Evolutionary conservation across 2,888 invertebrate species (phyloP), one percentile per base, ranked within the genome.

Genomic region (Dione juno): DNA sequence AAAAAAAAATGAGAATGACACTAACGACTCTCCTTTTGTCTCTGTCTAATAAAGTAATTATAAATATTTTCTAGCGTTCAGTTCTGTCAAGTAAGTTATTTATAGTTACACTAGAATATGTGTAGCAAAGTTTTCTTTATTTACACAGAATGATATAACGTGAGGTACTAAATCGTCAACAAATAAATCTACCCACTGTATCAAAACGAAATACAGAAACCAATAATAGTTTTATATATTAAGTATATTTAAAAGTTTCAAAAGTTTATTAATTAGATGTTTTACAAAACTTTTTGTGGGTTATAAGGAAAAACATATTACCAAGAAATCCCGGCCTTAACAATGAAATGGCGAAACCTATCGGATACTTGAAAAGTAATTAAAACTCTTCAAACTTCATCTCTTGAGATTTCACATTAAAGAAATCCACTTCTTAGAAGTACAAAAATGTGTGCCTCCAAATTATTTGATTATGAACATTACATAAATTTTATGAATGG

Each of bases 321-420:
- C 61, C 61, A 59, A 67, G 40, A 58, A 58, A 66, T 37, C 43
- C 52, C 14, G 41, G 66, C 57, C 75, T 75, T 73, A 70, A 76
- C 77, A 78, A 78, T 79, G 80, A 76, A 69, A 71, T 59, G 37
- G 41, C 66, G 45, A 68, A 76, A 77, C 73, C 73, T 71, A 77
- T 78, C 77, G 75, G 80, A 82, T 82, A 80, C 78, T 80, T 82
- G 76, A 76, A 80, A 84, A 84, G 81, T 82, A 86, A 88, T 88
- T 87, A 84, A 82, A 86, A 84, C 80, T 80, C 83, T 81, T 75
- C 75, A 70, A 86, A 84, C 77, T 87, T 86, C 77, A 76, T 78
- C 76, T 77, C 76, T 58, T 53, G 41, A 66, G 65, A 69, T 53
- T 63, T 35, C 50, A 59, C 48, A 59, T 40, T 67, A 21, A 58